Evolutionary conservation across 2,888 invertebrate species (phyloP).

Genomic region (Phyto melanocephala): DNA sequence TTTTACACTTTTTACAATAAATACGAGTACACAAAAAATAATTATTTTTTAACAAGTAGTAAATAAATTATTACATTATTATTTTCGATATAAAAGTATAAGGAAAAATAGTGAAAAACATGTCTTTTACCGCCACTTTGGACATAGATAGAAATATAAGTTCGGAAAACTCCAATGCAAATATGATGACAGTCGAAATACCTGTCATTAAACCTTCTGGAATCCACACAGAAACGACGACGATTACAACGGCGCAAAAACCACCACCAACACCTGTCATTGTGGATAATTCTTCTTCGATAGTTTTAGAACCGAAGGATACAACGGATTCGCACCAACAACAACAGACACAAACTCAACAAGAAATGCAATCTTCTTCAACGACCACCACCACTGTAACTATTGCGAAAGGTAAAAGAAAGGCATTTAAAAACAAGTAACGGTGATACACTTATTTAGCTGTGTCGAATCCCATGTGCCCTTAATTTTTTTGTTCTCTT

Average conservation of each 20-base stretch:
- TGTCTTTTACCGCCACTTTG: slow-evolving; percentile 62
- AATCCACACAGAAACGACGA: slow-evolving; percentile 38
- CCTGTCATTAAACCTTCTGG: slow-evolving; percentile 44
- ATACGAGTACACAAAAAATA: neutral
- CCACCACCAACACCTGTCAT: slow-evolving; percentile 29
- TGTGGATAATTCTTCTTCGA: slow-evolving; percentile 26
- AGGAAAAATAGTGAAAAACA: slow-evolving; percentile 38
- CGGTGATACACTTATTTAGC: too few species aligned
- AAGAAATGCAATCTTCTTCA: slow-evolving; percentile 53
- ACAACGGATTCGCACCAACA: slow-evolving; percentile 23
- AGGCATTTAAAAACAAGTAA: too few species aligned
- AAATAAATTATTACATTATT: neutral
- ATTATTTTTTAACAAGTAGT: neutral
- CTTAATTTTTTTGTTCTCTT: too few species aligned
- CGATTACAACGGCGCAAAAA: slow-evolving; percentile 12
- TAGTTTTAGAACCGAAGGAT: slow-evolving; percentile 21
- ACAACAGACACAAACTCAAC: slow-evolving; percentile 16
- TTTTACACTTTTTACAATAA: too few species aligned
- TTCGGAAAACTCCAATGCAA: slow-evolving; percentile 62
- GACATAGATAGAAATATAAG: slow-evolving; percentile 65
- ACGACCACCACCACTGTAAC: slow-evolving; percentile 50
- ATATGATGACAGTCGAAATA: slow-evolving; percentile 59
- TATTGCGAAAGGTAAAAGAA: slow-evolving; percentile 53
- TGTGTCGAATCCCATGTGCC: too few species aligned
- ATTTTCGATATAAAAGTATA: neutral